phyloP scores from a whole-genome alignment of 2,888 invertebrate genomes.

The Drosophila testacea region DNA sequence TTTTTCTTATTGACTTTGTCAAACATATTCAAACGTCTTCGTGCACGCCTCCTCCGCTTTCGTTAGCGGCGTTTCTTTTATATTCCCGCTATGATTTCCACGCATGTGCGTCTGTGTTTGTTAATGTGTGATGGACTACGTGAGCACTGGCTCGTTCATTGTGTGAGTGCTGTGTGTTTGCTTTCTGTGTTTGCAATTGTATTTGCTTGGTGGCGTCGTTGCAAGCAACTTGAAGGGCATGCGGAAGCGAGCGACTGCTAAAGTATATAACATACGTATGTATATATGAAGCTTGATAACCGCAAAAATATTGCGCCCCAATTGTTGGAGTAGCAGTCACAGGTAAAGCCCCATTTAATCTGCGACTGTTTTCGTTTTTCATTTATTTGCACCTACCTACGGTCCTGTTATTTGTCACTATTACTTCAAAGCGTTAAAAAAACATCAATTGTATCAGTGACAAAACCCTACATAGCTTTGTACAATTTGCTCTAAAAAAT shows the following conservation, averaged over 20 bases:
- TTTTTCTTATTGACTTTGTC: constrained; percentile 35
- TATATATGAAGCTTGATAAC: constrained; percentile 38
- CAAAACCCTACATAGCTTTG: no score
- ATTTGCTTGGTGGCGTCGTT: constrained; percentile 26
- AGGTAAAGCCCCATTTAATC: constrained; percentile 15
- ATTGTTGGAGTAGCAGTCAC: constrained; percentile 11
- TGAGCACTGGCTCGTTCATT: constrained; percentile 68
- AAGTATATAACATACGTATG: constrained; percentile 14
- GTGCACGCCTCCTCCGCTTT: constrained; percentile 1
- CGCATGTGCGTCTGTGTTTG: constrained; percentile 32
- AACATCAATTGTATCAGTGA: no score
- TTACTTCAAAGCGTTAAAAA: no score
- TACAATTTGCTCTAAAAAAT: no score
- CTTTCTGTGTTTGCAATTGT: constrained; percentile 45
- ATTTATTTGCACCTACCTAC: constrained; percentile 28
- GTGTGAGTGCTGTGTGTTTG: constrained; percentile 44
- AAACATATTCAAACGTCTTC: constrained; percentile 37
- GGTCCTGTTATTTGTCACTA: no score
- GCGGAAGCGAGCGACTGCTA: constrained; percentile 42
- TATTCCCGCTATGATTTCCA: constrained; percentile 33
- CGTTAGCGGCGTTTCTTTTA: constrained; percentile 26
- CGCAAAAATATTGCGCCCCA: constrained; percentile 18
- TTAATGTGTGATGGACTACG: constrained; percentile 65
- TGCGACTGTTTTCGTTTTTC: constrained; percentile 19
- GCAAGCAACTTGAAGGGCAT: constrained; percentile 60